These are phyloP conservation scores for Olivierus martensii DNA, from an alignment of 1,140 invertebrate genomes.

Conservation along the genomic window DNA sequence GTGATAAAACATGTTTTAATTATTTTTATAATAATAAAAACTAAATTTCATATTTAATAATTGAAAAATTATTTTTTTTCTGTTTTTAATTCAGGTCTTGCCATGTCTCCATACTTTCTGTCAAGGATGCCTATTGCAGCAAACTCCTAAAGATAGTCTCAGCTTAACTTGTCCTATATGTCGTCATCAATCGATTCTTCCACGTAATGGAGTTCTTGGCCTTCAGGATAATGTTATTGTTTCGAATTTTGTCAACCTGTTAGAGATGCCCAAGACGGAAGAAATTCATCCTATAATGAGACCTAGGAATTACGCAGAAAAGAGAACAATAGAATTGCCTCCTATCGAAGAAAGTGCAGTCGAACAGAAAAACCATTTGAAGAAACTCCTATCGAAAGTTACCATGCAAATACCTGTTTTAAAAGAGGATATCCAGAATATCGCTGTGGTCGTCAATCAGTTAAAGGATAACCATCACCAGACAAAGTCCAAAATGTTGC, in stretches of 20 bases:
- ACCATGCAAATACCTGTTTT: constrained; percentile 29
- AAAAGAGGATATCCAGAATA: constrained; percentile 37
- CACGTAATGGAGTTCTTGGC: constrained; percentile 34
- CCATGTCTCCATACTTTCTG: constrained; percentile 35
- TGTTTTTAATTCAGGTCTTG: constrained; percentile 30
- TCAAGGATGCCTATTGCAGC: constrained; percentile 27
- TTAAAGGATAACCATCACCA: constrained; percentile 34
- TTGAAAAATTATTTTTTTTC: too few species aligned
- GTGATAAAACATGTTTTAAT: neutral
- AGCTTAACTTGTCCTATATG: constrained; percentile 39
- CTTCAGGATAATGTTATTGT: constrained; percentile 37
- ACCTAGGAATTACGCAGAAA: constrained; percentile 16
- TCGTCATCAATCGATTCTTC: constrained; percentile 38
- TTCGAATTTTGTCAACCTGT: constrained; percentile 31
- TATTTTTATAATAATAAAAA: neutral
- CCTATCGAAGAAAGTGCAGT: constrained; percentile 2
- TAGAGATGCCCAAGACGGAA: constrained; percentile 19
- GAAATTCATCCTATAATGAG: constrained; percentile 19
- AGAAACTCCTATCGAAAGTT: constrained; percentile 28
- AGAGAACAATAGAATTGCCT: neutral
- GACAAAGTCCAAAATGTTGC: constrained; percentile 23
- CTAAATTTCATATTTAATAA: neutral
- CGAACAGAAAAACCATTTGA: constrained; percentile 12
- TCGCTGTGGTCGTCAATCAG: constrained; percentile 30
- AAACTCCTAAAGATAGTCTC: constrained; percentile 32